Evolutionary conservation across 2,113 vertebrate species (phyloP).

Genomic region (Coryphaenoides rupestris): DNA sequence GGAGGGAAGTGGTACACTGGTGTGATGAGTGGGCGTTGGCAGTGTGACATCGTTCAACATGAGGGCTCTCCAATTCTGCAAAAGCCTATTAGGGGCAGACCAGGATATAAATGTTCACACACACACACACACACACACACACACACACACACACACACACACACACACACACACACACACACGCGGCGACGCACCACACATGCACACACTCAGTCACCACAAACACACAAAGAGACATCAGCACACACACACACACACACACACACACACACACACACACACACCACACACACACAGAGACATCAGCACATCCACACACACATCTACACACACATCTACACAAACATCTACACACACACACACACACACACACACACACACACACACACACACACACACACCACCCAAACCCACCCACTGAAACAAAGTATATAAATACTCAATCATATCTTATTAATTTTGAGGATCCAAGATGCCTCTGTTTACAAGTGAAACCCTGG

Average conservation of each 20-base stretch:
- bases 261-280: conserved; percentile 9
- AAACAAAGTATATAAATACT: conserved; percentile 45
- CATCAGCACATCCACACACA: conserved; percentile 5
- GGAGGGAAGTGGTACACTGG: background rate
- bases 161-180: conserved; percentile 9
- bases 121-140: conserved; percentile 3
- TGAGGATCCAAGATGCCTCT: conserved; percentile 21
- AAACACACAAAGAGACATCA: conserved; percentile 1
- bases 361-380: conserved; percentile 9
- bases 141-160: conserved; percentile 11
- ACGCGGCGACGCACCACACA: background rate
- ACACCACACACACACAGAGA: conserved; percentile 6
- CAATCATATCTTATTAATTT: no score
- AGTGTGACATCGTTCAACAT: conserved; percentile 27
- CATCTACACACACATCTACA: conserved; percentile 5
- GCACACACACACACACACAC: conserved; percentile 10
- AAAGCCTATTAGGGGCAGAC: conserved; percentile 20
- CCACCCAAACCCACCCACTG: background rate
- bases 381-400: conserved; percentile 8
- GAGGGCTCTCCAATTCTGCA: conserved; percentile 32
- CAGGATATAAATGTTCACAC: conserved; percentile 16
- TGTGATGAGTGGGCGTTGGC: conserved; percentile 28
- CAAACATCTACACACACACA: conserved; percentile 7
- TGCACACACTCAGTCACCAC: background rate
- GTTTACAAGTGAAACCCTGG: conserved; percentile 52